Conservation (phyloP, 1,140 invertebrate species). For the Cardiocondyla obscurior region DNA sequence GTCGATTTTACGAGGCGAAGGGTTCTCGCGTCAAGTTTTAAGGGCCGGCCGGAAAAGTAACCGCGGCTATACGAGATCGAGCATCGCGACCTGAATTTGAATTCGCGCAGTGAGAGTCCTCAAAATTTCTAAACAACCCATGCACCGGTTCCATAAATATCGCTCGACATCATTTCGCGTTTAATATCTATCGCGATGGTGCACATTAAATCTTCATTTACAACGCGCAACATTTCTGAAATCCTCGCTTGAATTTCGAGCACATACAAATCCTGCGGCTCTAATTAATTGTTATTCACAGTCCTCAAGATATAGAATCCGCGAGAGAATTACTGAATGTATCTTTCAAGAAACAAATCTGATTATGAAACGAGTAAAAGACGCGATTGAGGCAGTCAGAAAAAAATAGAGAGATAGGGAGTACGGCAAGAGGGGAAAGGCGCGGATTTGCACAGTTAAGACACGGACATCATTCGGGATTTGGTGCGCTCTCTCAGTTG, state of each 20-base stretch:
- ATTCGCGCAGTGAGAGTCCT: background rate
- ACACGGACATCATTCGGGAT: conserved; percentile 24
- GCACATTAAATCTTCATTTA: background rate
- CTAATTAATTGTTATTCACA: conserved; percentile 14
- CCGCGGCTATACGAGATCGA: background rate
- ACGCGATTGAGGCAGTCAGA: background rate
- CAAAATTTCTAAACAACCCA: conserved; percentile 11
- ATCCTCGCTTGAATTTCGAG: background rate
- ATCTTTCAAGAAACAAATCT: conserved; percentile 8
- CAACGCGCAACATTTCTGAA: background rate
- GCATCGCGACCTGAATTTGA: background rate
- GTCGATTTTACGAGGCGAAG: background rate
- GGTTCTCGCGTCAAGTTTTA: background rate
- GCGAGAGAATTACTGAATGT: background rate
- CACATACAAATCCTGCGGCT: background rate
- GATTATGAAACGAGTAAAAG: background rate
- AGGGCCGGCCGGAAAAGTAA: conserved; percentile 7
- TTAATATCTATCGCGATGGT: background rate
- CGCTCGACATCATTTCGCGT: background rate
- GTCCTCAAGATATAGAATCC: background rate
- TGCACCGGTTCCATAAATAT: conserved; percentile 12
- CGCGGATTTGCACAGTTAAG: conserved; percentile 29
- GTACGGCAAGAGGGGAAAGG: background rate
- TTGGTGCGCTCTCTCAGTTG: background rate
- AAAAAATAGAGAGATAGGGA: background rate